Evolutionary conservation across 2,888 invertebrate genomes (phyloP), one percentile per base, ranked within the genome.

Genomic region (Epinotia ramella): DNA sequence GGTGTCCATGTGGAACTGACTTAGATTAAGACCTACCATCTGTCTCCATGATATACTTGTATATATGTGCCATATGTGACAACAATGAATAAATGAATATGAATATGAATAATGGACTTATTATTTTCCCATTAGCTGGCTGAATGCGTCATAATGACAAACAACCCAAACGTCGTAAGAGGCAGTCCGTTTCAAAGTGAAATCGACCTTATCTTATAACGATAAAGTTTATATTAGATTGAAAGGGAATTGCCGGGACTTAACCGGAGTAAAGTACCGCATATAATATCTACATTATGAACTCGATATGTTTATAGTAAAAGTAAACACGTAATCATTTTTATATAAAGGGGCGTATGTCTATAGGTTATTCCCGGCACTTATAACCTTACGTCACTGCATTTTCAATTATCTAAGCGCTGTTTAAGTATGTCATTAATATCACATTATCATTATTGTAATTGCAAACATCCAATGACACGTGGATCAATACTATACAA

Each of bases 261-360:
- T 59, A 0, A 16, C 69, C 59, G 12, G 16, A 65, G 13, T 9
- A 18, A 56, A 46, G 46, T 20, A n/a, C n/a, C n/a, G n/a, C n/a
- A n/a, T n/a, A n/a, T n/a, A n/a, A n/a, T n/a, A n/a, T n/a, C n/a
- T n/a, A n/a, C n/a, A n/a, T n/a, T n/a, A n/a, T n/a, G 46, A 53
- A 70, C 69, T 60, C 7, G 53, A 62, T 62, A 49, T 44, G 12
- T 12, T n/a, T 70, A 28, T 57, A 18, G 11, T n/a, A 40, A 2
- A 72, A 40, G 44, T 11, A 63, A 56, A 64, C 62, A 62, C 20
- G 44, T 63, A 28, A 40, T 2, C n/a, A n/a, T n/a, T n/a, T n/a
- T n/a, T n/a, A 18, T 6, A 33, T 53, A 56, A 44, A 67, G 11
- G 44, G 57, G 44, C n/a, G 46, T 60, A 59, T 59, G 24, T 57